Base-by-base conservation (phyloP, 2,113 vertebrate genomes). In the Turdus rufiventris region DNA sequence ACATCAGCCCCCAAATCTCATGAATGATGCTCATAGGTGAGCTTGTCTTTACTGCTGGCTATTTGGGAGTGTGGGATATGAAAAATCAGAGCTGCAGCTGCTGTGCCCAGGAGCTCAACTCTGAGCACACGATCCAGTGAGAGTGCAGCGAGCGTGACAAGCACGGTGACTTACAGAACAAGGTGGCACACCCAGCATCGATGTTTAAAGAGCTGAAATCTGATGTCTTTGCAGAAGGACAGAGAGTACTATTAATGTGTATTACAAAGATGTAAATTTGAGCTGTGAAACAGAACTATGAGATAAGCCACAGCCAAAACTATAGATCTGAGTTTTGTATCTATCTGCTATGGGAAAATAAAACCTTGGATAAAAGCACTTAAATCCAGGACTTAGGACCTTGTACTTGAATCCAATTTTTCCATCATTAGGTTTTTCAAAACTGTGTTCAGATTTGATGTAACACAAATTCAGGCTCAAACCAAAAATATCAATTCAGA, bases 91-190 rank as follows among this genome's bases (percentile, higher is more conserved):
- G n/a, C 65, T 57, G 42, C 47, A 81, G 88, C 75, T 96, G 79
- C 26, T 4, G 23, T 63, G 82, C 47, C 18, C 5, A 57, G 75
- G 70, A 92, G 70, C 29, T 83, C 54, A 58, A 16, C 36, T 15
- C 61, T 1, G 24, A 68, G 53, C 76, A 87, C 6, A 24, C 16
- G 24, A 84, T 88, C 54, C 88, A 88, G 9, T 45, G 94, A 89
- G 53, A n/a, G 42, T 43, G 66, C 29, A n/a, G 84, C 0, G 2
- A 93, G 94, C 7, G 2, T 93, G 95, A 96, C 95, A 90, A 6
- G 33, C 82, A 77, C 28, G 36, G 56, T 75, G 95, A 94, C 71
- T 91, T 95, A 96, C 74, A 65, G 91, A 93, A 85, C 83, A 86
- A 78, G 66, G 82, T 1, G 60, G 50, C 94, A 82, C 79, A 19